Evolutionary conservation across 2,888 invertebrate genomes (phyloP).

Genomic region (Exephanes ischioxanthus): DNA sequence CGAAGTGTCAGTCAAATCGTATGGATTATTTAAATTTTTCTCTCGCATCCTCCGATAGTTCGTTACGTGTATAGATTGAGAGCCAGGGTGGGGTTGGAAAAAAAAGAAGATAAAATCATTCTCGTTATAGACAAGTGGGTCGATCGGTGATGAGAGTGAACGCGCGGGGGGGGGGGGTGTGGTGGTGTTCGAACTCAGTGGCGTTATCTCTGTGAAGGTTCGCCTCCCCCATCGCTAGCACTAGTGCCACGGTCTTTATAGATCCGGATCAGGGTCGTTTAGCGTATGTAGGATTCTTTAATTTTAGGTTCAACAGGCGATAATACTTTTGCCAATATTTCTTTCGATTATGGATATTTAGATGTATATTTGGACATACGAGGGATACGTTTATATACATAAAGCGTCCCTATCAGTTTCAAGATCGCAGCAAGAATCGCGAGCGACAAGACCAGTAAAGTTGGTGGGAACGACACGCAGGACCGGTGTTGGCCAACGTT

Average conservation of each 20-base stretch:
- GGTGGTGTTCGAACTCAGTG: slow-evolving; percentile 20
- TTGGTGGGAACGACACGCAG: too few relatives aligned
- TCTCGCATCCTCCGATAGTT: slow-evolving; percentile 11
- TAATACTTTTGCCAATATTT: too few relatives aligned
- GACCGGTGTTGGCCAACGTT: too few relatives aligned
- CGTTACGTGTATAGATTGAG: slow-evolving; percentile 24
- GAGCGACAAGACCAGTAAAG: too few relatives aligned
- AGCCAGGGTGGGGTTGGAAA: slow-evolving; percentile 19
- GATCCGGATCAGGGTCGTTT: slow-evolving; percentile 67
- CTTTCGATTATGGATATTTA: too few relatives aligned
- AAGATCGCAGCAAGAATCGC: too few relatives aligned
- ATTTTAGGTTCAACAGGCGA: too few relatives aligned
- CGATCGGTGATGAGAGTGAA: slow-evolving; percentile 62
- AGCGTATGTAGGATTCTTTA: slow-evolving; percentile 20
- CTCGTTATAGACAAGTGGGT: slow-evolving; percentile 68
- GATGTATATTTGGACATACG: too few relatives aligned
- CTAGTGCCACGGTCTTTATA: slow-evolving; percentile 60
- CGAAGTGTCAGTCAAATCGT: background rate
- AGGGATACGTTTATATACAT: too few relatives aligned
- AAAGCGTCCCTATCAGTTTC: too few relatives aligned
- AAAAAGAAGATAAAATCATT: slow-evolving; percentile 32
- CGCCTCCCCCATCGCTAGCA: slow-evolving; percentile 56
- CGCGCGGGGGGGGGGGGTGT: background rate
- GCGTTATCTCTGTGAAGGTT: slow-evolving; percentile 46
- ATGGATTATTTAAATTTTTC: background rate